Base-by-base conservation (phyloP, 2,888 invertebrate species). In the Pheosia gnoma region DNA sequence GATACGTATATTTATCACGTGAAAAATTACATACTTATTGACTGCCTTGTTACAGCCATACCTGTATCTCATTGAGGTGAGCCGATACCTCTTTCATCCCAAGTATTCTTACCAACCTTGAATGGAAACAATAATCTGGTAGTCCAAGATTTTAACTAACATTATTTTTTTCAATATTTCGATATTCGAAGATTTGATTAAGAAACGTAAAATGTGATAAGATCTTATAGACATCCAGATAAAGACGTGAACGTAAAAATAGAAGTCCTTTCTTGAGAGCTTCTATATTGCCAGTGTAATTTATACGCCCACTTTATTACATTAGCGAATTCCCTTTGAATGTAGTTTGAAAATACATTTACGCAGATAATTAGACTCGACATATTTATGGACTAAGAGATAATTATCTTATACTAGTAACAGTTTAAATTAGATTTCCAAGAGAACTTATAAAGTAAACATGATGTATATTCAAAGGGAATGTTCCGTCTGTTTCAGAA, bases 341-440 rank as follows among this genome's bases (percentile, higher is more conserved):
- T 63, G 59, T 43, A 65, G 54, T 65, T 62, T 65, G 64, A 66
- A 66, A 66, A 70, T 58, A 76, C 56, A 62, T 63, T 45, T 55
- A 61, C 68, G 63, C 57, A 57, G 58, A 66, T 71, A 79, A 80
- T 77, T 77, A 81, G 72, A 72, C 71, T 74, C 70, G 77, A 79
- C 78, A 78, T 82, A 81, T 84, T 84, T 81, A 84, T 80, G 80
- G 77, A 75, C 78, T 77, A 68, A 71, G 78, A 81, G 80, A 77
- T 85, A 85, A 87, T 87, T 86, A 86, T 78, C 77, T 77, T 71
- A 76, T 77, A 77, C 79, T 81, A 78, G 81, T 81, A 77, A 8
- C 77, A 77, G 68, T 69, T 57, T 79, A 86, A 86, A 85, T 85
- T 84, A 80, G 81, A 82, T 82, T 80, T 83, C 75, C 78, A 63